These are phyloP conservation scores for Cetonia aurata DNA, from an alignment of 2,888 invertebrate genomes.

Conservation along the genomic window DNA sequence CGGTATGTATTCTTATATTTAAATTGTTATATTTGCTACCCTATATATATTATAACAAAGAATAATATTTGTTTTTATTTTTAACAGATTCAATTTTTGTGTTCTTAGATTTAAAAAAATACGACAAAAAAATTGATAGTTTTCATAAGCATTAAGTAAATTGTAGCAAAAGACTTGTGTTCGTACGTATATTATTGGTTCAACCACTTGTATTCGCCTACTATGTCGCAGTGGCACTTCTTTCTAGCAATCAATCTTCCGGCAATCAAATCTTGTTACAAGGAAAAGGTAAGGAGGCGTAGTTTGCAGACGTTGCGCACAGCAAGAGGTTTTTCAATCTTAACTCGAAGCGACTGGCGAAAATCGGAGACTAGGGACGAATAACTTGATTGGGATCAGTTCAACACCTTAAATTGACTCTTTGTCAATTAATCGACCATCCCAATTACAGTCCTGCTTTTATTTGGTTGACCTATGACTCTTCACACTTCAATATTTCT, in stretches of 20 bases:
- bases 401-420: conserved; percentile 31
- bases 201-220: neutral
- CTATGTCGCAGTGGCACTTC: no score
- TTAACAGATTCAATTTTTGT: no score
- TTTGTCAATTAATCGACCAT: conserved; percentile 23
- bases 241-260: no score
- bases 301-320: conserved; percentile 7
- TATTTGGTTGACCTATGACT: neutral
- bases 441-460: conserved; percentile 17
- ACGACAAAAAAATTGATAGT: no score
- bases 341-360: conserved; percentile 11
- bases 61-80: no score
- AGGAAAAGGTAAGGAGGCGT: neutral
- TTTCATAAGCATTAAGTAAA: neutral
- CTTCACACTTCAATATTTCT: no score
- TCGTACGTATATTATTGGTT: neutral
- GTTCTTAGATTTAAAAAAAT: no score
- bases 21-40: no score
- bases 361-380: conserved; percentile 9
- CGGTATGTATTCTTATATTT: no score
- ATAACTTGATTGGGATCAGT: conserved; percentile 29
- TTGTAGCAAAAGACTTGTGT: neutral
- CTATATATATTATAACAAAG: no score
- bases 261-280: no score
- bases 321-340: conserved; percentile 1